These are phyloP conservation scores for Myzus persicae DNA, from an alignment of 1,140 invertebrate species.

Conservation along the genomic window DNA sequence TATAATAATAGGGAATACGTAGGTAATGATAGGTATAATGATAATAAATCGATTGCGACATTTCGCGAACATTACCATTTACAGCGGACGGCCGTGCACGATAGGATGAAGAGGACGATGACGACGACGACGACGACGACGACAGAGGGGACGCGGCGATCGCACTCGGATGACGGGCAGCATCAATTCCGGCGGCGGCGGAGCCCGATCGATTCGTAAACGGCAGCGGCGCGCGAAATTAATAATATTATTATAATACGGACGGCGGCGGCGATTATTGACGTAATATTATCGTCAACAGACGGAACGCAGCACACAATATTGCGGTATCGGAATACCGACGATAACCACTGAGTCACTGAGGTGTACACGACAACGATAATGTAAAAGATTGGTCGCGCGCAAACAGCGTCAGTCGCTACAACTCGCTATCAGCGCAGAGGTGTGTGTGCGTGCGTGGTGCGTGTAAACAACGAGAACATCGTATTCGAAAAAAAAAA, in stretches of 20 bases:
- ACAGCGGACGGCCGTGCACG: background rate
- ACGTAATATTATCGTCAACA: background rate
- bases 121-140: background rate
- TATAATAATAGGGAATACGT: too few species aligned
- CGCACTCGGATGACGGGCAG: background rate
- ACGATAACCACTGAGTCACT: too few species aligned
- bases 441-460: background rate
- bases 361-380: too few species aligned
- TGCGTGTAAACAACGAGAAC: conserved; percentile 2
- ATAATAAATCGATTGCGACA: background rate
- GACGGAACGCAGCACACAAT: too few species aligned
- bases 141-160: background rate
- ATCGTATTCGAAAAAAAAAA: background rate
- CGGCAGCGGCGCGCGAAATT: background rate
- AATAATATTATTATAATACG: too few species aligned
- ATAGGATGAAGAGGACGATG: too few species aligned
- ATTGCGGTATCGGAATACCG: too few species aligned
- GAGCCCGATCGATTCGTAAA: background rate
- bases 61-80: conserved; percentile 43
- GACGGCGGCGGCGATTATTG: background rate
- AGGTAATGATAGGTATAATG: too few species aligned
- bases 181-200: background rate
- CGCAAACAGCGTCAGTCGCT: background rate
- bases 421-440: background rate
- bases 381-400: background rate